Base-by-base conservation (phyloP, 2,113 vertebrate species). In the Corydoras maculifer region DNA sequence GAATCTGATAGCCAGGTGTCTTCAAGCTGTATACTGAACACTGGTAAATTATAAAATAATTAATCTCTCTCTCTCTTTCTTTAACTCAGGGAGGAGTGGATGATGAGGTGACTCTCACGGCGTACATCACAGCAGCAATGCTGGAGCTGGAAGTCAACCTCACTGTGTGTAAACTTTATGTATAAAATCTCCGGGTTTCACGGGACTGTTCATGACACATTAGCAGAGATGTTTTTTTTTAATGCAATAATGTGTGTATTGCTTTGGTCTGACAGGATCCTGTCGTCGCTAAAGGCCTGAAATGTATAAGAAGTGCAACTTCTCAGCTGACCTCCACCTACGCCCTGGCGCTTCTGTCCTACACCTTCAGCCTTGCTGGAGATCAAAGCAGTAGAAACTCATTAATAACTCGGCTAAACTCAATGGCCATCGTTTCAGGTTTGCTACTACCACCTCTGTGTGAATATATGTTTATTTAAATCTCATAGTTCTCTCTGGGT, bases 311-410 rank as follows among this genome's bases (percentile, higher is more conserved):
- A 35, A 73, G 0, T 0, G 80, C 84, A 9, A 18, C 75, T 0
- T 8, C 30, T n/a, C 60, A 66, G 60, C 25, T 85, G 58, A 74
- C 83, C 74, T 86, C 90, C 68, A 69, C 87, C 11, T 92, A 94
- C 72, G 89, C 87, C 31, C 86, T 85, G 3, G 91, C 93, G 0
- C 87, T 95, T 70, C 62, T 94, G 74, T 89, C 91, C 58, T 95
- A 96, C 80, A 90, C 91, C 74, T 95, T 94, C 1, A 83, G 89
- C n/a, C 86, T 96, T 76, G 91, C 93, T 35, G 83, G 85, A 65
- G 87, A 91, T 61, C 4, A 82, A 75, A 79, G 77, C 50, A 91
- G 78, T 74, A 89, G 88, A 57, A 77, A 5, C 70, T 81, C 77
- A 13, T 83, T 89, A 59, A 11, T 90, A 76, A 78, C 67, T 3